A percentile compares a stretch with the other conserved stretches of the same genome.
These are phyloP conservation scores for Caenorhabditis sp. DNA, from an alignment of 2,888 invertebrate genomes.

Conservation along the genomic window DNA sequence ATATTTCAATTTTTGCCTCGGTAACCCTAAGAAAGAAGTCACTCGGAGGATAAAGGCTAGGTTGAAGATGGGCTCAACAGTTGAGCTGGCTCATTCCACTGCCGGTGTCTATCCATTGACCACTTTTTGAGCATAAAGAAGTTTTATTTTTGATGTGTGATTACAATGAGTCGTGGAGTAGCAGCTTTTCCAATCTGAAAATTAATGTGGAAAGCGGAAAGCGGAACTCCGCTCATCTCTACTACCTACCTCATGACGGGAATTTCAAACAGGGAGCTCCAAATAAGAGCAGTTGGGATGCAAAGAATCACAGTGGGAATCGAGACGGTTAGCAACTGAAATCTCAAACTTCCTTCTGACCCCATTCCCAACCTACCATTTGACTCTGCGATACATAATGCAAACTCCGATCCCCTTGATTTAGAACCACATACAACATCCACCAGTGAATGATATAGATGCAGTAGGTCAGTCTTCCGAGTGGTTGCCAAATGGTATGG, in stretches of 20 bases:
- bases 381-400: conserved; percentile 37
- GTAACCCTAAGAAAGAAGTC: background rate
- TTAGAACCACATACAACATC: conserved; percentile 55
- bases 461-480: conserved; percentile 94
- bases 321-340: conserved; percentile 43
- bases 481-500: conserved; percentile 86
- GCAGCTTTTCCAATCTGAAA: too few relatives aligned
- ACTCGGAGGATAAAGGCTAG: conserved; percentile 3
- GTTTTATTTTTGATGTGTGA: background rate
- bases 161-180: background rate
- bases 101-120: conserved; percentile 8
- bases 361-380: too few relatives aligned
- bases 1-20: conserved; percentile 49
- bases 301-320: conserved; percentile 48
- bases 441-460: conserved; percentile 88
- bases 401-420: conserved; percentile 40
- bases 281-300: conserved; percentile 54
- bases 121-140: conserved; percentile 2
- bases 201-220: too few relatives aligned
- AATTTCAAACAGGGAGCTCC: conserved; percentile 65
- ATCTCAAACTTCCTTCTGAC: too few relatives aligned
- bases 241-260: conserved; percentile 22
- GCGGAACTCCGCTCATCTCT: too few relatives aligned
- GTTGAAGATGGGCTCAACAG: conserved; percentile 10
- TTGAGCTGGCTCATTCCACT: background rate